Percentiles rank a stretch among this genome's conserved stretches.
Evolutionary conservation across 2,888 invertebrate species (phyloP).

Genomic region (Patella depressa): DNA sequence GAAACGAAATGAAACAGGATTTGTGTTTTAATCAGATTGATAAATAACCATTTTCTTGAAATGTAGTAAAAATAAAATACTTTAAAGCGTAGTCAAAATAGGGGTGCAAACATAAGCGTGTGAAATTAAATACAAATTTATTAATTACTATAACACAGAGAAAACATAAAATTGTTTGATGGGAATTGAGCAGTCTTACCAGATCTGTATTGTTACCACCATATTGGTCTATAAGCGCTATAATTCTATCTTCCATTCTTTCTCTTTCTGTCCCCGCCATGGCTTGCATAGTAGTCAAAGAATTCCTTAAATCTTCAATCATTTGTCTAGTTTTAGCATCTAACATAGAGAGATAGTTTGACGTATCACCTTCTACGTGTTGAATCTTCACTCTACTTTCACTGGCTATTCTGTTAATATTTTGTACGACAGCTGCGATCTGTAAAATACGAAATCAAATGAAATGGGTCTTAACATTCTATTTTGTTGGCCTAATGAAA

Average conservation of each 20-base stretch:
- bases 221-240: slow-evolving; percentile 55
- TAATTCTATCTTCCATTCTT: slow-evolving; percentile 62
- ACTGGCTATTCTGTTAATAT: slow-evolving; percentile 45
- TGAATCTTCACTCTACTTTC: slow-evolving; percentile 60
- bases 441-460: neutral
- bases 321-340: slow-evolving; percentile 61
- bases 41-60: too few species aligned
- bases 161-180: neutral
- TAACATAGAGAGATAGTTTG: slow-evolving; percentile 61
- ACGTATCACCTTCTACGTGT: slow-evolving; percentile 63
- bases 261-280: slow-evolving; percentile 62
- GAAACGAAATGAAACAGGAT: too few species aligned
- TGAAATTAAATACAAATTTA: too few species aligned
- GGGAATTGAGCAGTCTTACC: slow-evolving; percentile 41
- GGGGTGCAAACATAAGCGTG: too few species aligned
- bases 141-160: neutral
- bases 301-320: slow-evolving; percentile 62
- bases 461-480: too few species aligned
- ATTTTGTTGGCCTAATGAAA: too few species aligned
- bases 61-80: too few species aligned
- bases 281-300: slow-evolving; percentile 47
- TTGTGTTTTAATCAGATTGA: too few species aligned
- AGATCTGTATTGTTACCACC: slow-evolving; percentile 47
- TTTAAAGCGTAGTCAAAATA: too few species aligned
- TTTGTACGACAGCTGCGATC: slow-evolving; percentile 31